These are phyloP conservation scores for Sussaba pulchella DNA, from an alignment of 2,888 invertebrate species.

Conservation along the genomic window DNA sequence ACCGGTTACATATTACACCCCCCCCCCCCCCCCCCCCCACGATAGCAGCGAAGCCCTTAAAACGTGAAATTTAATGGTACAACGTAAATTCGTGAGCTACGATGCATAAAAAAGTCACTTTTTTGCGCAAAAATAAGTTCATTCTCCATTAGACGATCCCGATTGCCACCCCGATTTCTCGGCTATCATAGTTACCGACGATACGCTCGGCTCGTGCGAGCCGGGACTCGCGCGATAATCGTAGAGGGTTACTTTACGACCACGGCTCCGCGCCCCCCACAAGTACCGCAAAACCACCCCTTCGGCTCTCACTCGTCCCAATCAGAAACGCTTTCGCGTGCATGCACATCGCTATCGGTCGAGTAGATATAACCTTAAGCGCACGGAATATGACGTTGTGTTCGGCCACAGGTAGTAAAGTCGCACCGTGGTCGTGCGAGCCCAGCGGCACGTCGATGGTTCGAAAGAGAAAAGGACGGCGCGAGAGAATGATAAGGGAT, in stretches of 20 bases:
- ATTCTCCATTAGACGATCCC: constrained; percentile 6
- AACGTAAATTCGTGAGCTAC: neutral
- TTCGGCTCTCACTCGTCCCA: no score
- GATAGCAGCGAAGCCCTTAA: no score
- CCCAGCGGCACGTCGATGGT: constrained; percentile 8
- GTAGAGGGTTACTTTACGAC: constrained; percentile 58
- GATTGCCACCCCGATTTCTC: constrained; percentile 1
- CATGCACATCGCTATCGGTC: neutral
- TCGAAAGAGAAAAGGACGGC: constrained; percentile 31
- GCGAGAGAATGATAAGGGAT: neutral
- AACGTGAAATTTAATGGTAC: no score
- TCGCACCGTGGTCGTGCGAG: constrained; percentile 33
- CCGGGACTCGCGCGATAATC: constrained; percentile 47
- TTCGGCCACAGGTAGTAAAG: constrained; percentile 50
- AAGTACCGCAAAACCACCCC: constrained; percentile 9
- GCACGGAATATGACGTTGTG: no score
- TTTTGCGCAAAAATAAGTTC: neutral
- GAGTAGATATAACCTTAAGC: no score
- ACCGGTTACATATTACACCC: no score
- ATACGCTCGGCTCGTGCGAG: constrained; percentile 34
- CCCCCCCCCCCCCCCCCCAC: no score
- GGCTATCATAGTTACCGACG: constrained; percentile 26
- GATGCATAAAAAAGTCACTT: neutral
- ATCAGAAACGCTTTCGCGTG: neutral
- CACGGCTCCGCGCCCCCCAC: constrained; percentile 15